phyloP scores from a whole-genome alignment of 2,888 invertebrate species.

The Heliconius cydno region DNA sequence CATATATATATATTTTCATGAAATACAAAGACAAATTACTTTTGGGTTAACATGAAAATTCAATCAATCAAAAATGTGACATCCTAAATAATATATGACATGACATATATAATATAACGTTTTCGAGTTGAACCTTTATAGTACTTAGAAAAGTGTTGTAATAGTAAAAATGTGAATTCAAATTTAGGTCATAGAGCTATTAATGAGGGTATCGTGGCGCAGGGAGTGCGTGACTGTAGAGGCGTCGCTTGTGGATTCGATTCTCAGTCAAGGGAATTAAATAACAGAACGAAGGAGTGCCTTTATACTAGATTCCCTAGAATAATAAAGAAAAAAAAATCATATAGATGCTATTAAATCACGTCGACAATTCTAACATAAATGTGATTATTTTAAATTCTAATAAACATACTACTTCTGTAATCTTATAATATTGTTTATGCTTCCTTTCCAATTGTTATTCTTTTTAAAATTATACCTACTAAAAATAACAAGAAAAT shows the following conservation, averaged over 20 bases:
- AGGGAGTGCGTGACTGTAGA: too few relatives aligned
- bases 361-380: too few relatives aligned
- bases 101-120: neutral
- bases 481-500: too few relatives aligned
- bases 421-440: too few relatives aligned
- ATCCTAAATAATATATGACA: constrained; percentile 3
- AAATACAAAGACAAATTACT: neutral
- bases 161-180: neutral
- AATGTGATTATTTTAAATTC: too few relatives aligned
- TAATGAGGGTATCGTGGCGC: too few relatives aligned
- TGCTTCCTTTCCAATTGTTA: too few relatives aligned
- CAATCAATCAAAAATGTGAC: constrained; percentile 17
- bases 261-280: neutral
- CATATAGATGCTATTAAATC: too few relatives aligned
- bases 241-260: neutral
- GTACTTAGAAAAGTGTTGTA: neutral
- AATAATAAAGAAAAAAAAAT: too few relatives aligned
- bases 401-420: too few relatives aligned
- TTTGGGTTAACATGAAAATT: neutral
- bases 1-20: neutral
- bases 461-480: too few relatives aligned
- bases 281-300: neutral
- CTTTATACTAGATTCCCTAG: neutral
- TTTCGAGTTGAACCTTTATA: neutral
- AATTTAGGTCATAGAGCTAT: too few relatives aligned